Evolutionary conservation across 2,888 invertebrate species (phyloP), one percentile per base, ranked within the genome.

Genomic region (Drosophila nr. perissopoda): DNA sequence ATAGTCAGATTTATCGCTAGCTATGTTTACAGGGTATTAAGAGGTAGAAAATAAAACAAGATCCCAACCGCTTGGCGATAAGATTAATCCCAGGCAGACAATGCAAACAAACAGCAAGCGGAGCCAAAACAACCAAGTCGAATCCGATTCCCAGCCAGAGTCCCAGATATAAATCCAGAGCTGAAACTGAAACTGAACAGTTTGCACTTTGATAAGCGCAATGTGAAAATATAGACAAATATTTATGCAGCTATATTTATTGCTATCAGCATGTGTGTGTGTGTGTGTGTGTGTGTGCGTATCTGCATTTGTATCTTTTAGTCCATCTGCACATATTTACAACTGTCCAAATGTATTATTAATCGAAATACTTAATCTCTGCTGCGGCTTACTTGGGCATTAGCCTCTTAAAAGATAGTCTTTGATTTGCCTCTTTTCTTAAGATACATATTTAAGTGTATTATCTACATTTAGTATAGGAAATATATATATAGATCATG

Each of bases 141-240:
- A 57, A 42, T 5, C 10, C 40, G 29, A 40, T 13, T 29, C n/a
- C 33, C 33, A 16, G 27, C 25, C 40, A 18, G 33, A 57, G 21
- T 16, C 16, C 48, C 61, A 46, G 13, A 34, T 7, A 42, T 34
- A 54, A 33, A n/a, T 33, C 33, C n/a, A 25, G 54, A 40, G 5
- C 38, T 40, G 18, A 10, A 25, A 33, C 25, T 7, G 16, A 53
- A 21, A 21, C 40, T 52, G 13, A 61, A 21, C 25, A 53, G 76
- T 62, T 89, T 89, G 82, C 74, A 73, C 58, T 63, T 68, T 81
- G 84, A 85, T 85, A 85, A 89, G 71, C 68, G 57, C 42, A 53
- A 82, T 85, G 73, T 75, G 78, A 86, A 89, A 79, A 71, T 73
- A 75, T 66, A 70, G 51, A 70, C 76, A 86, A 84, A 83, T 86